Evolutionary conservation across 2,113 vertebrate genomes (phyloP), one percentile per base, ranked within the genome.

Genomic region (Equus quagga): DNA sequence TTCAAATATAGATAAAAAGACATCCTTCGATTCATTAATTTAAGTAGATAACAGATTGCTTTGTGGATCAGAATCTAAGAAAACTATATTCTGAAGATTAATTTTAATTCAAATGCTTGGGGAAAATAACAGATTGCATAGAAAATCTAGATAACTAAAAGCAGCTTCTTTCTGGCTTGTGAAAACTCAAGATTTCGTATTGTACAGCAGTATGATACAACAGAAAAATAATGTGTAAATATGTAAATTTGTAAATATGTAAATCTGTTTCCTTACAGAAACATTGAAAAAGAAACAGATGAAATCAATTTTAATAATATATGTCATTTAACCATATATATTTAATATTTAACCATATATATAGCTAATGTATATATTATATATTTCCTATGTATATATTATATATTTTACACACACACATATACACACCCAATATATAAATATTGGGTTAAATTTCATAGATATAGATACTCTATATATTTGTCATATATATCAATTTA

Each of bases 1-100:
- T 88, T 98, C 89, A 97, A 97, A 97, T 94, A 88, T 70, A 97
- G 80, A 89, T 97, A 91, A 97, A 98, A 97, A 98, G 96, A 72
- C 92, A 95, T 96, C 65, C 80, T 96, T 97, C 28, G 83, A 94
- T 98, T 96, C 94, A 96, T 98, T 98, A 95, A 97, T 97, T 96
- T 97, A 97, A 98, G 94, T 89, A 97, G 94, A 21, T 44, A 60
- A 82, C 89, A 93, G 12, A 10, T 76, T 96, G 75, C 93, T 97
- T 79, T 44, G 56, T 96, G 98, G 96, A 80, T 97, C 95, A 94
- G 26, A 97, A 96, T 94, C 73, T 88, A 96, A 91, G 78, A 91
- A 96, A 92, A 96, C 54, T 69, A 28, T 96, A 96, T 95, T 96
- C 97, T 89, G 49, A 96, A 97, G 96, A 96, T 96, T 96, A 97